Evolutionary conservation across 1,140 invertebrate species (phyloP).

Genomic region (Theocolax elegans): DNA sequence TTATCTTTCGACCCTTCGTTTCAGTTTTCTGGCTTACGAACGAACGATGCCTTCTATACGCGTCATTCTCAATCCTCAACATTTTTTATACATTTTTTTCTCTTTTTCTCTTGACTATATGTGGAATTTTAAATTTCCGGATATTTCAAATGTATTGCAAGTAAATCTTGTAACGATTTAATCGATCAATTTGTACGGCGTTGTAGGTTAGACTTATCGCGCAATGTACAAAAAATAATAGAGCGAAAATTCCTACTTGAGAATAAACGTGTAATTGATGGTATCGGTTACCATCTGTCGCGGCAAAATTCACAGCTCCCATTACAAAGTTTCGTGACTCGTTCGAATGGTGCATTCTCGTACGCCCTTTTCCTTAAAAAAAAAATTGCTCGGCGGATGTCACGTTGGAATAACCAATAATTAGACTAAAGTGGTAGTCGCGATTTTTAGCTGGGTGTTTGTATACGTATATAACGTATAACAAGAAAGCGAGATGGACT

Average conservation of each 20-base stretch:
- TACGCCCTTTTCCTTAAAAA: not conserved
- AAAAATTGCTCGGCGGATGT: slow-evolving; percentile 27
- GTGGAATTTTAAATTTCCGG: too few species aligned
- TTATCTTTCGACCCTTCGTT: too few species aligned
- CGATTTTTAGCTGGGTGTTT: slow-evolving; percentile 37
- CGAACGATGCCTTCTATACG: too few species aligned
- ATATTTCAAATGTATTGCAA: too few species aligned
- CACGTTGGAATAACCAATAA: slow-evolving; percentile 35
- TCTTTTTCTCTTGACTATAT: too few species aligned
- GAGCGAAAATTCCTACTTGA: slow-evolving; percentile 1
- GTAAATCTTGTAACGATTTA: too few species aligned
- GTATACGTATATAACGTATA: too few species aligned
- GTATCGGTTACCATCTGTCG: slow-evolving; percentile 52
- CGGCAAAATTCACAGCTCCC: slow-evolving; percentile 49
- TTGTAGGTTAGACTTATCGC: too few species aligned
- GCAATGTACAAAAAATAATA: not conserved
- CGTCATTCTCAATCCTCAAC: too few species aligned
- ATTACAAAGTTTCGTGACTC: slow-evolving; percentile 33
- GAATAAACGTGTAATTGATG: slow-evolving; percentile 33
- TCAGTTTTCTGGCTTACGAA: not conserved
- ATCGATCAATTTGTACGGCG: too few species aligned
- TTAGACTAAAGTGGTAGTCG: slow-evolving; percentile 28
- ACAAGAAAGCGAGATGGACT: too few species aligned
- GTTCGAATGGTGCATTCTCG: not conserved
- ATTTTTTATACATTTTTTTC: too few species aligned